Percentiles rank a stretch among this genome's conserved stretches.
Conservation (phyloP, 92 coral and sea anemone species). For the Desmophyllum pertusum region DNA sequence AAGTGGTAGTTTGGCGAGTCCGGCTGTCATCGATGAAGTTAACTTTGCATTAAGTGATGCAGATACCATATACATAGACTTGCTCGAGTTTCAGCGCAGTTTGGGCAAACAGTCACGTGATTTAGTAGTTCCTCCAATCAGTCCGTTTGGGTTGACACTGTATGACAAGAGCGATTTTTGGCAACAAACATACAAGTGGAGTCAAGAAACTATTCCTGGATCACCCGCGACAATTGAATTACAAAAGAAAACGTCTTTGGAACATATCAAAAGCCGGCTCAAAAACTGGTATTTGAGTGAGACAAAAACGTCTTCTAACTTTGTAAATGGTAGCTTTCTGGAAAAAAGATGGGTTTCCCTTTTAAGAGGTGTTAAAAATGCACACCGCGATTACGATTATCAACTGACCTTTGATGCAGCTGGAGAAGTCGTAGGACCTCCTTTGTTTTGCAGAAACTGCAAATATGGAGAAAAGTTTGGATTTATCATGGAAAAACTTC, state of each 20-base stretch:
- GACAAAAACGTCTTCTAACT: constrained; percentile 31
- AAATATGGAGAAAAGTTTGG: constrained; percentile 57
- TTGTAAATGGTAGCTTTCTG: constrained; percentile 27
- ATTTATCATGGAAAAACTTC: constrained; percentile 31
- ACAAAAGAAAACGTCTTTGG: not conserved
- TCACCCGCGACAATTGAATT: constrained; percentile 19
- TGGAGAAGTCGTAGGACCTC: constrained; percentile 39
- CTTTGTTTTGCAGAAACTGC: constrained; percentile 63
- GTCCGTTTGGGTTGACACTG: constrained; percentile 25
- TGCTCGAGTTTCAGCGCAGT: constrained; percentile 29
- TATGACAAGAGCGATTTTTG: constrained; percentile 36
- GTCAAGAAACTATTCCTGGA: constrained; percentile 18
- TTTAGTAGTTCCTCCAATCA: constrained; percentile 61
- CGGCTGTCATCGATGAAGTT: not conserved
- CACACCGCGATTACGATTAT: constrained; percentile 34
- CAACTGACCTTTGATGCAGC: not conserved
- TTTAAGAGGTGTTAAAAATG: not conserved
- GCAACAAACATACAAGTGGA: constrained; percentile 72
- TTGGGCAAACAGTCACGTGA: constrained; percentile 64
- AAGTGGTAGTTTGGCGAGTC: not conserved
- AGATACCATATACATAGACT: constrained; percentile 55
- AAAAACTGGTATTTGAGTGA: constrained; percentile 57
- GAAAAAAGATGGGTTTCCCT: constrained; percentile 38
- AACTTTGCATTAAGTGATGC: constrained; percentile 7
- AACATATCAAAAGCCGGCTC: constrained; percentile 39